phyloP scores from a whole-genome alignment of 2,888 invertebrate species.

The Sicus ferrugineus region DNA sequence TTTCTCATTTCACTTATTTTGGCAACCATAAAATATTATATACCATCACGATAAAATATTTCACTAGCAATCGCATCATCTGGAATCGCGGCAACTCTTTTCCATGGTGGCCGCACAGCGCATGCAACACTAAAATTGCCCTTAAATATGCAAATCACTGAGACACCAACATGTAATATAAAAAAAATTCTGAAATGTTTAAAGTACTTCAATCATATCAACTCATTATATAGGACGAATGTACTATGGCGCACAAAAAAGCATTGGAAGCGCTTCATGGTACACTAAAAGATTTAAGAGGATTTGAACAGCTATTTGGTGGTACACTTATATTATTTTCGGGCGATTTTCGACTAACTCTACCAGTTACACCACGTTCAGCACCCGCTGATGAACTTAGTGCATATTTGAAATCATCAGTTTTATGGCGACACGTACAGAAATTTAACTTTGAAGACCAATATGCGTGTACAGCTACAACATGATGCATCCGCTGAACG shows the following conservation, averaged over 20 bases:
- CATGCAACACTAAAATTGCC: constrained; percentile 8
- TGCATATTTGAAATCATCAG: background rate
- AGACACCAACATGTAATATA: background rate
- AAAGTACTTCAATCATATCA: background rate
- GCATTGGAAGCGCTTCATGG: background rate
- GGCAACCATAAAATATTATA: background rate
- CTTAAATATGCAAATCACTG: background rate
- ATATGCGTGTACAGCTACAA: constrained; percentile 39
- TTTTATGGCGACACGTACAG: constrained; percentile 34
- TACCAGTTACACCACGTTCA: too few species aligned
- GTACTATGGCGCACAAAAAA: constrained; percentile 5
- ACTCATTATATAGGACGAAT: constrained; percentile 7
- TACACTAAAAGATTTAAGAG: background rate
- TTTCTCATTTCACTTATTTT: background rate
- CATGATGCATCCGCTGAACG: constrained; percentile 34
- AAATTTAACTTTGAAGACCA: constrained; percentile 37
- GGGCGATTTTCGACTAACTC: too few species aligned
- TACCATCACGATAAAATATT: background rate
- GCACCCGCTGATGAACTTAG: background rate
- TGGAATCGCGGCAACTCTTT: constrained; percentile 6
- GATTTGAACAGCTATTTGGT: background rate
- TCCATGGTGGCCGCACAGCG: constrained; percentile 9
- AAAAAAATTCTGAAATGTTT: background rate
- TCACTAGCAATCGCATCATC: background rate
- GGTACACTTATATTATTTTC: too few species aligned